Conservation (phyloP, 2,797 vertebrate species). For the Steatocranus sp. region DNA sequence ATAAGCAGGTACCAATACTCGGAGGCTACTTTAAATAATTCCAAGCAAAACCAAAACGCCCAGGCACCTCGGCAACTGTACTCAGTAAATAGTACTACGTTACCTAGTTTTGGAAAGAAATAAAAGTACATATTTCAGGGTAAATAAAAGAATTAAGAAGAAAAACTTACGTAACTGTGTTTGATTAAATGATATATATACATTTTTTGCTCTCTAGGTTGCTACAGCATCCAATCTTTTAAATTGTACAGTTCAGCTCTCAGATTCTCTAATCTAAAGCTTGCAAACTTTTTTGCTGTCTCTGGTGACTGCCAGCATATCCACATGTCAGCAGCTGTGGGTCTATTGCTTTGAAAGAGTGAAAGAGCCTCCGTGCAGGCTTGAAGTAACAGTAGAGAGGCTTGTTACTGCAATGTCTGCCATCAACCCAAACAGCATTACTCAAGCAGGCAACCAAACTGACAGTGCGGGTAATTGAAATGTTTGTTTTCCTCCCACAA, state of each 20-base stretch:
- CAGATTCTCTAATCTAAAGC: neutral
- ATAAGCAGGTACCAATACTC: neutral
- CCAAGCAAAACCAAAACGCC: neutral
- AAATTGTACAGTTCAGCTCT: neutral
- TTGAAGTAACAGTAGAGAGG: neutral
- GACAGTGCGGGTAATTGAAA: neutral
- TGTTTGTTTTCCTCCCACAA: neutral
- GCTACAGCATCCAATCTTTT: neutral
- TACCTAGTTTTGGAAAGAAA: neutral
- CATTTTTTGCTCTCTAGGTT: neutral
- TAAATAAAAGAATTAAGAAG: neutral
- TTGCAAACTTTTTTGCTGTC: neutral
- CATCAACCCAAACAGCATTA: neutral
- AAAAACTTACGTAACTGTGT: rapidly evolving
- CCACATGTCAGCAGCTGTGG: neutral
- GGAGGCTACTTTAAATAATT: neutral
- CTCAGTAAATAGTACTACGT: neutral
- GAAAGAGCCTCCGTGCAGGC: neutral
- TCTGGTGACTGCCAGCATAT: neutral
- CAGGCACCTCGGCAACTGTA: neutral
- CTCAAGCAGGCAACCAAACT: conserved; percentile 5
- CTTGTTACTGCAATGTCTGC: conserved; percentile 40
- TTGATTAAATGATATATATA: neutral
- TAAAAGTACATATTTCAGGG: neutral
- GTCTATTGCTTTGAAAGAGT: neutral